These are phyloP conservation scores for Pteronotus mesoamericanus DNA, from an alignment of 2,797 vertebrate species.

Conservation along the genomic window DNA sequence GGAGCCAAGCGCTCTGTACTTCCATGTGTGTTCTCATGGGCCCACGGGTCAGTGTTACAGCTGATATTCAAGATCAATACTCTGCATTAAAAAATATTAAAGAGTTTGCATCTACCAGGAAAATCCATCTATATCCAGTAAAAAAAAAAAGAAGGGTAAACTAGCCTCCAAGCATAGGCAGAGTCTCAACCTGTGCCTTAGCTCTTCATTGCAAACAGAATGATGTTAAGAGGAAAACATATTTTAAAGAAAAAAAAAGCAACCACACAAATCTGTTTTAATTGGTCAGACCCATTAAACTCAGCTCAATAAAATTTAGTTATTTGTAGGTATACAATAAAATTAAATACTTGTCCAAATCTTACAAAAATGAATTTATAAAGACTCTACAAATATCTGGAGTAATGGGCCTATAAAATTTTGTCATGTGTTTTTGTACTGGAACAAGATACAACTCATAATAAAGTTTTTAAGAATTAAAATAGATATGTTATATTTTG, in stretches of 20 bases:
- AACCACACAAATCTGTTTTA: not conserved
- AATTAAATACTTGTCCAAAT: not conserved
- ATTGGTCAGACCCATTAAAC: not conserved
- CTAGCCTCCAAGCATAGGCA: not conserved
- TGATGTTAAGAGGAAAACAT: not conserved
- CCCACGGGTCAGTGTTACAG: not conserved
- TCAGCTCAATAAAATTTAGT: not conserved
- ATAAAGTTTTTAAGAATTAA: conserved; percentile 28
- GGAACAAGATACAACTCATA: not conserved
- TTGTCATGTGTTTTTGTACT: not conserved
- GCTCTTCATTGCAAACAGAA: not conserved
- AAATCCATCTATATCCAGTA: not conserved
- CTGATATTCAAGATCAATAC: not conserved
- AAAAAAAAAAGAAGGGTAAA: not conserved
- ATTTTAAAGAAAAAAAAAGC: not conserved
- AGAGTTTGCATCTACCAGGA: not conserved
- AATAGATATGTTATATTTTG: not conserved
- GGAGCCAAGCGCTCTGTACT: not conserved
- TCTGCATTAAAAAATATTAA: not conserved
- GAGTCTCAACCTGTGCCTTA: not conserved
- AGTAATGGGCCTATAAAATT: not conserved
- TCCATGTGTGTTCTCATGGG: not conserved
- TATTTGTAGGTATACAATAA: not conserved
- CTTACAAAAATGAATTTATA: not conserved
- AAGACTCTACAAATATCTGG: not conserved